Base-by-base conservation (phyloP, 1,140 invertebrate genomes). In the Dermatophagoides farinae region DNA sequence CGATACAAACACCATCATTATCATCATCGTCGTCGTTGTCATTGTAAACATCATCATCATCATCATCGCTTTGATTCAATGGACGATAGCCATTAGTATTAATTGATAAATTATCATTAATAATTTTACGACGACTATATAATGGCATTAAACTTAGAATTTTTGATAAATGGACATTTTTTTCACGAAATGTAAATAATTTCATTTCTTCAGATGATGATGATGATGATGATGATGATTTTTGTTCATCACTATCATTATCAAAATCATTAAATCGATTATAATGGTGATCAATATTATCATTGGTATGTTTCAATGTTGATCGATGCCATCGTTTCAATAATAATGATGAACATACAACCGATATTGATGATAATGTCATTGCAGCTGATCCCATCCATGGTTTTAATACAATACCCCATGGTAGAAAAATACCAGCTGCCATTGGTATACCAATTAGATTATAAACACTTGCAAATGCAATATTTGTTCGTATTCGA, bases 381-480 rank as follows among this genome's bases (percentile, higher is more conserved):
- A 98, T 99, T 1, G 93, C 93, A 40, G 88, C 92, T 9, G 92
- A 95, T 9, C 93, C 95, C 92, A 98, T 98, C 96, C 96, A 99
- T 0, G 96, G 96, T 76, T 90, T 79, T 47, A 89, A 70, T 63
- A 81, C 79, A 57, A 93, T 73, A 1, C 91, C 90, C 65, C 86
- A 80, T 1, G 84, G 79, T 57, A 84, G 84, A 68, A 99, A 92
- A 8, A 88, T 66, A 11, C 95, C 95, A 57, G 93, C 95, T 41
- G 95, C 95, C 64, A 99, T 76, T 1, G 95, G 95, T 67, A 98
- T 97, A 25, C 93, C 93, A 60, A 99, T 73, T 23, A 97, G 67
- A 75, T 99, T 99, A 74, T 99, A 99, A 66, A 98, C 79, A 70
- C 86, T 92, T 46, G 96, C 96, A 71, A 97, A 93, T n/a, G 98